Base-by-base conservation (phyloP, 1,140 invertebrate genomes). In the Tetragnatha versicolor region DNA sequence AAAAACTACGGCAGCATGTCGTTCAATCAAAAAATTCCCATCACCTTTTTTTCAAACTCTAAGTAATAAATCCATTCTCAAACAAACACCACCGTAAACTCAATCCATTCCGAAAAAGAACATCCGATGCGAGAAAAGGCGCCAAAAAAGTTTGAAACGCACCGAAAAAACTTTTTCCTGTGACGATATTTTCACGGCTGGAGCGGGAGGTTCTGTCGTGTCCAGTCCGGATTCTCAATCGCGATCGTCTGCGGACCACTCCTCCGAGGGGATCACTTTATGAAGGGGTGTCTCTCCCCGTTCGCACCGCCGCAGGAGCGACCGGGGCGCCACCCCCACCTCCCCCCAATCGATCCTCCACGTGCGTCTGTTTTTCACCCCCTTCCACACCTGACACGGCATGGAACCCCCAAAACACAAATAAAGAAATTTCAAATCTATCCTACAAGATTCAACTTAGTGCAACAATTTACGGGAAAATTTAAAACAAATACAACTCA, bases 271-370 rank as follows among this genome's bases (percentile, higher is more conserved):
- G 63, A 66, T 58, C 55, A 58, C 70, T 73, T 73, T 61, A 73
- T 61, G 70, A 61, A 73, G 70, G 70, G 70, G 70, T 60, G 70
- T 42, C 27, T 29, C 53, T 49, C 42, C 17, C 39, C 33, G 20
- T 61, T 73, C 70, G 70, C 70, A 73, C 70, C 37, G 70, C 61
- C 70, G 70, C 70, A 61, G 29, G 17, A 61, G 55, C 70, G 70
- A 73, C 39, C 55, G 70, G 70, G 27, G 60, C 73, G 45, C 60
- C 73, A 65, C 60, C 73, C 73, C 60, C 66, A n/a, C 61, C 29
- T 17, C 55, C 61, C 47, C 60, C 61, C 33, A n/a, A 65, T 66
- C 61, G 73, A 77, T 77, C 73, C 37, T 14, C 37, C 27, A 65
- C 73, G 72, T 75, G 73, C 61, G 35, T 77, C 60, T 61, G 14